Evolutionary conservation across 2,113 vertebrate genomes (phyloP).

Genomic region (Dunckerocampus dactyliophorus): DNA sequence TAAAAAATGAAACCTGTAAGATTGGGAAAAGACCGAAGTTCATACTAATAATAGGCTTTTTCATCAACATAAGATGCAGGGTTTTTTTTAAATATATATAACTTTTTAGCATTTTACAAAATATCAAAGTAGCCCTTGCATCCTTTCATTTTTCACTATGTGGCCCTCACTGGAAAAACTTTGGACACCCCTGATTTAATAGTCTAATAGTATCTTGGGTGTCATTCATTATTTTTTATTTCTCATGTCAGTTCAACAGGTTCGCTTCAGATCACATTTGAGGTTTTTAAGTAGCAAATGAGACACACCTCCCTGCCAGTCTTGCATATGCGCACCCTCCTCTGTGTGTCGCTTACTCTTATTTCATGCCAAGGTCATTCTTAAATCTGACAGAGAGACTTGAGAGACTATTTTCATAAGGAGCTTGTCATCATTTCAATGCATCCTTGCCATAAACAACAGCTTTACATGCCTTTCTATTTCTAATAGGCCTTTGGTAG

Average conservation of each 20-base stretch:
- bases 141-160: too few species aligned
- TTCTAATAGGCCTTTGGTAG: conserved; percentile 39
- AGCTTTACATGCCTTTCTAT: conserved; percentile 58
- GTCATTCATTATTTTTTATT: too few species aligned
- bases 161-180: too few species aligned
- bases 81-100: too few species aligned
- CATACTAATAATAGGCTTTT: too few species aligned
- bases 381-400: conserved; percentile 35
- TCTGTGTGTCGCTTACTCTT: conserved; percentile 31
- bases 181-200: too few species aligned
- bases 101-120: too few species aligned
- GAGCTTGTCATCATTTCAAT: conserved; percentile 56
- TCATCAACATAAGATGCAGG: too few species aligned
- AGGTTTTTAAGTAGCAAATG: not conserved
- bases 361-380: conserved; percentile 43
- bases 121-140: too few species aligned
- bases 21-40: too few species aligned
- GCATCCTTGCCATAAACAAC: conserved; percentile 29
- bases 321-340: conserved; percentile 8
- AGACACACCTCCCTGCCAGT: not conserved
- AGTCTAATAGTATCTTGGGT: too few species aligned
- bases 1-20: too few species aligned
- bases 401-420: conserved; percentile 53
- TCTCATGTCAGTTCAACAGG: not conserved
- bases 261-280: conserved; percentile 15